phyloP scores from a whole-genome alignment of 2,888 invertebrate genomes.

The Craniophora ligustri region DNA sequence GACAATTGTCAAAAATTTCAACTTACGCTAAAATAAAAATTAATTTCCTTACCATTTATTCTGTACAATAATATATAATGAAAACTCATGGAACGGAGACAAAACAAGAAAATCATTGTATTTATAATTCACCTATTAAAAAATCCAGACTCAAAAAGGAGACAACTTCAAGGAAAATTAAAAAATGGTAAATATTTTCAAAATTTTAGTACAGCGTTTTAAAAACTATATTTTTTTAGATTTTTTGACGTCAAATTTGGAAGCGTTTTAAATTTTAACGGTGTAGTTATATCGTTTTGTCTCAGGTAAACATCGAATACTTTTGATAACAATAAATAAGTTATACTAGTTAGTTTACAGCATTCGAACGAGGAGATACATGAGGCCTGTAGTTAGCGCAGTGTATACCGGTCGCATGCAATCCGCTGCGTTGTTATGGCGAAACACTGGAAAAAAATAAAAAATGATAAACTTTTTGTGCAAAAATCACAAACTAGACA shows the following conservation, averaged over 20 bases:
- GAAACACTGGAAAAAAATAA: slow-evolving; percentile 69
- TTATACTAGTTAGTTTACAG: slow-evolving; percentile 72
- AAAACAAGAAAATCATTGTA: slow-evolving; percentile 47
- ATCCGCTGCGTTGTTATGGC: slow-evolving; percentile 59
- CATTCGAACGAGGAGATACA: slow-evolving; percentile 82
- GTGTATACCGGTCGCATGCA: slow-evolving; percentile 64
- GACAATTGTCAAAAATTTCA: slow-evolving; percentile 41
- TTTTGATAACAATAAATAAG: slow-evolving; percentile 79
- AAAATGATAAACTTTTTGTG: too few species aligned
- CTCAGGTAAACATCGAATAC: slow-evolving; percentile 62
- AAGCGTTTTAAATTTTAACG: slow-evolving; percentile 37
- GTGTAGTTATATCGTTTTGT: slow-evolving; percentile 48
- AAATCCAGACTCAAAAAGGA: slow-evolving; percentile 3
- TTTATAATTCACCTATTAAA: not conserved
- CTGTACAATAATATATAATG: slow-evolving; percentile 65
- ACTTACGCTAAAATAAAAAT: slow-evolving; percentile 56
- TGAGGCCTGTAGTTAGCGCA: slow-evolving; percentile 68
- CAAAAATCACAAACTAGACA: too few species aligned
- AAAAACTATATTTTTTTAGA: too few species aligned
- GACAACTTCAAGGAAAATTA: not conserved
- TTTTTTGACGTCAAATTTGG: slow-evolving; percentile 7
- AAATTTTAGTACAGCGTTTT: too few species aligned
- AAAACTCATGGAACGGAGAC: slow-evolving; percentile 60
- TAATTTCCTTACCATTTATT: slow-evolving; percentile 59
- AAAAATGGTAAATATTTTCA: not conserved